Base-by-base conservation (phyloP, 1,140 invertebrate species). In the Coptotermes formosanus region DNA sequence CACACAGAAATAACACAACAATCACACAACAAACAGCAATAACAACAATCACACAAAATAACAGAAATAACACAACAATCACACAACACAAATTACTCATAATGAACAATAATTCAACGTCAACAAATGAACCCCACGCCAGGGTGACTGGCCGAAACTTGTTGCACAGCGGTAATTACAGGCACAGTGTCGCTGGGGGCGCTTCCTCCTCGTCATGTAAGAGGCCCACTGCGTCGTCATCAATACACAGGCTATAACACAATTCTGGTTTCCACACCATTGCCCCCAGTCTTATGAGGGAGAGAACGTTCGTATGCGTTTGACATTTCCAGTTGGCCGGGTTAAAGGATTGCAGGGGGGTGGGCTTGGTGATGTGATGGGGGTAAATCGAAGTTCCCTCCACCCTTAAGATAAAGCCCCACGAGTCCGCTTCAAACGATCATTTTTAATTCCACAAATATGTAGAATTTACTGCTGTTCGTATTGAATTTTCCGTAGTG, bases 331-430 rank as follows among this genome's bases (percentile, higher is more conserved):
- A 75, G 64, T 75, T 30, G 64, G 64, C n/a, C 64, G 64, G 64
- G 64, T 30, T 75, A 75, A 75, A 75, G 64, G 64, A 75, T 75
- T 75, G 64, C 64, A 75, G 19, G 16, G 64, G 64, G 64, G 64
- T 75, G 64, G 25, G 64, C 64, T 75, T 75, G n/a, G n/a, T 75
- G 64, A 75, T 75, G 64, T 75, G 64, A 75, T 75, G 64, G 64
- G 64, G 64, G 64, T 75, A 75, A n/a, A 75, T n/a, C 19, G n/a
- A n/a, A 25, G 11, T 75, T 0, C 64, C n/a, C 64, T 30, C 64
- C 8, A 8, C 64, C 64, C 64, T n/a, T 30, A 75, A 75, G 64
- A 75, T 75, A 75, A 75, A 25, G 64, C n/a, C 3, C 25, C 16
- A 16, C 7, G n/a, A 75, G 64, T 75, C 64, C 64, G n/a, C 64